Conservation (phyloP, 1,140 invertebrate genomes). For the Pseudomyrmex dendroicus region DNA sequence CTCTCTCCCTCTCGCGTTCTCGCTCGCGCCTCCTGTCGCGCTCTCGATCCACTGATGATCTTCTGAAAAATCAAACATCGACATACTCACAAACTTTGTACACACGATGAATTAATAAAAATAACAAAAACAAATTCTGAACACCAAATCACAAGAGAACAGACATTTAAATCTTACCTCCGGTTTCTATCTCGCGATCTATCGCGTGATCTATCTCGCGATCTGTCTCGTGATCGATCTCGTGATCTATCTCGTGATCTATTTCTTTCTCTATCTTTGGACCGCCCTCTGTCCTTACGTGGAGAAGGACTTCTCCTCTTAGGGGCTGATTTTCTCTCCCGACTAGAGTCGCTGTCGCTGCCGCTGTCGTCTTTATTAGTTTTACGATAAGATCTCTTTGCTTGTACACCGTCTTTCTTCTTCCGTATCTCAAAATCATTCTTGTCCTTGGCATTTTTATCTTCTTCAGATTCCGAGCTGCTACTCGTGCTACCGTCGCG, state of each 20-base stretch:
- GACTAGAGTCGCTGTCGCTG: conserved; percentile 85
- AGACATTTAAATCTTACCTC: conserved; percentile 59
- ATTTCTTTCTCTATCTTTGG: conserved; percentile 78
- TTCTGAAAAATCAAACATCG: conserved; percentile 69
- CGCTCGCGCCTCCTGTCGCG: conserved; percentile 83
- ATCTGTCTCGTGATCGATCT: conserved; percentile 74
- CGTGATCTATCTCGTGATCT: conserved; percentile 77
- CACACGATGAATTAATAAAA: too few relatives aligned
- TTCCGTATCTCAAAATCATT: conserved; percentile 90
- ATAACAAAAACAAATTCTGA: background rate
- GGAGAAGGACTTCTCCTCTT: conserved; percentile 80
- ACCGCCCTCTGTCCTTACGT: conserved; percentile 81
- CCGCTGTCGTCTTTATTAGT: conserved; percentile 92
- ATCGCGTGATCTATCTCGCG: conserved; percentile 77
- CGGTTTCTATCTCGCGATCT: conserved; percentile 75
- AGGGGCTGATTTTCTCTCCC: conserved; percentile 80
- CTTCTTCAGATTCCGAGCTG: conserved; percentile 81
- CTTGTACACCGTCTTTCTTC: conserved; percentile 92
- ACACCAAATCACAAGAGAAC: background rate
- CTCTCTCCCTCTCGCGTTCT: conserved; percentile 82
- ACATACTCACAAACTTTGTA: too few relatives aligned
- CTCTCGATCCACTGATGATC: conserved; percentile 82
- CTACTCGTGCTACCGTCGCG: conserved; percentile 79
- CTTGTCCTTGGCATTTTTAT: conserved; percentile 86
- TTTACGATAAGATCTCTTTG: conserved; percentile 92